Conservation (phyloP, 2,113 vertebrate genomes). For the Ardeotis arabs region DNA sequence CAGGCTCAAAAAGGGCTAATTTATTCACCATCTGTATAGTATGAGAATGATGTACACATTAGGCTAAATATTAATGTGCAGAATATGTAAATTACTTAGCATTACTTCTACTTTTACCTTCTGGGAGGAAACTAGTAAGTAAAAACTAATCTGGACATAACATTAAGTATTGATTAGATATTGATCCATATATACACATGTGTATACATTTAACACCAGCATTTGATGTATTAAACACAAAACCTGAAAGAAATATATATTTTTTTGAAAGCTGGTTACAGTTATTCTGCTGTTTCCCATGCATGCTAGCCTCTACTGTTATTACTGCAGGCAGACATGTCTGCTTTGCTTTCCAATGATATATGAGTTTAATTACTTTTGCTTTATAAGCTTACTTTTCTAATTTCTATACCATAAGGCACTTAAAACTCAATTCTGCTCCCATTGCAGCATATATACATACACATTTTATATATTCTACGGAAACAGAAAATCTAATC, state of each 20-base stretch:
- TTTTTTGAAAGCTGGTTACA: neutral
- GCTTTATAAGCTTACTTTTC: neutral
- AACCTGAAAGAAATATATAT: neutral
- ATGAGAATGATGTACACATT: accelerated
- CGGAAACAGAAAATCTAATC: neutral
- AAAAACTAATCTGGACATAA: neutral
- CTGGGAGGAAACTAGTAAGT: neutral
- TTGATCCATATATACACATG: accelerated
- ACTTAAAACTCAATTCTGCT: neutral
- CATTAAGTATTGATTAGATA: neutral
- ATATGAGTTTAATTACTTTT: neutral
- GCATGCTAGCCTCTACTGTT: neutral
- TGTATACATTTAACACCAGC: neutral
- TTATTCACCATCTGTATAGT: neutral
- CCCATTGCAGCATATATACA: neutral
- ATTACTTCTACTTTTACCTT: neutral
- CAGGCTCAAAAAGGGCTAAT: neutral
- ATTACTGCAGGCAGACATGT: neutral
- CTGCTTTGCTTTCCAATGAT: neutral
- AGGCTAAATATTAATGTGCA: neutral
- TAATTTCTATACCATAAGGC: neutral
- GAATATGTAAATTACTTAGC: neutral
- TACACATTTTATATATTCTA: neutral
- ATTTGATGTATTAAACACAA: neutral
- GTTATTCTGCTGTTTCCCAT: neutral